Evolutionary conservation across 2,113 vertebrate genomes (phyloP).

Genomic region (Antennarius striatus): DNA sequence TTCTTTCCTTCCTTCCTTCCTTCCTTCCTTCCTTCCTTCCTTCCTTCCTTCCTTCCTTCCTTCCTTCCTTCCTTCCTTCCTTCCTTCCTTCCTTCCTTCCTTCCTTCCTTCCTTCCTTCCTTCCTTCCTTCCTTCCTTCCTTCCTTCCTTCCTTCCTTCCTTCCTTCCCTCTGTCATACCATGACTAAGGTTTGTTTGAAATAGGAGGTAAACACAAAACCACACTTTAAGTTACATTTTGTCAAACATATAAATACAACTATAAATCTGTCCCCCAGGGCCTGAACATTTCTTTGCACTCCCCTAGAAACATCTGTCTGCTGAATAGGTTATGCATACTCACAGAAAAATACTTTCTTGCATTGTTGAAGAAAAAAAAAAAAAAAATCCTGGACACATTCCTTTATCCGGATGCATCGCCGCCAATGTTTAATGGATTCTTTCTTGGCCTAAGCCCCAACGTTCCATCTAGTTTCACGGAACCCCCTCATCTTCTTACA

Average conservation of each 20-base stretch:
- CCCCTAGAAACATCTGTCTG: too few relatives aligned
- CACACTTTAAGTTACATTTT: background rate
- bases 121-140: background rate
- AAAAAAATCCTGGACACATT: too few relatives aligned
- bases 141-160: background rate
- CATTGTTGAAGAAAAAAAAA: too few relatives aligned
- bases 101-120: constrained; percentile 9
- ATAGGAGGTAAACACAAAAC: background rate
- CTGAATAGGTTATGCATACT: too few relatives aligned
- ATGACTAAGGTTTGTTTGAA: constrained; percentile 7
- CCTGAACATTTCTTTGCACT: too few relatives aligned
- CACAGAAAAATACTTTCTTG: too few relatives aligned
- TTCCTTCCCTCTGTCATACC: background rate
- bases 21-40: background rate
- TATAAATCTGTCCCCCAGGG: too few relatives aligned
- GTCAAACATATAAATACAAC: background rate
- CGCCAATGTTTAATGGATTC: too few relatives aligned
- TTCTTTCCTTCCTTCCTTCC: background rate
- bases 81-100: background rate
- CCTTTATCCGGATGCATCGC: too few relatives aligned
- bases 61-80: background rate
- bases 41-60: background rate
- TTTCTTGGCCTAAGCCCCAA: too few relatives aligned
- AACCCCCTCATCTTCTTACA: too few relatives aligned
- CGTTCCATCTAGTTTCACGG: too few relatives aligned